A percentile compares a stretch with the other conserved stretches of the same genome.
Conservation (phyloP, 2,888 invertebrate species). For the Acronicta aceris region DNA sequence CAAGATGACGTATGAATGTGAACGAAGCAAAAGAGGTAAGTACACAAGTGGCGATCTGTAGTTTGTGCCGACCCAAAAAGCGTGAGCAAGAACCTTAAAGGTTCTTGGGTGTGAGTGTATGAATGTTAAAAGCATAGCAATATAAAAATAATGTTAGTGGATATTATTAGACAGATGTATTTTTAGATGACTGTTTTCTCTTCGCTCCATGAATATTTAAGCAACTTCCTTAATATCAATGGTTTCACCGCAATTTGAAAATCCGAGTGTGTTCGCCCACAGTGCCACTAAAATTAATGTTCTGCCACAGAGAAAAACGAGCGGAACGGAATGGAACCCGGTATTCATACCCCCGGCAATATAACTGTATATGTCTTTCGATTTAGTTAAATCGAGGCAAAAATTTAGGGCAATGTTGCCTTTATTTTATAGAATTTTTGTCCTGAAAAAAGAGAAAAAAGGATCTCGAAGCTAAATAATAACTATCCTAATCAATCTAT, state of each 20-base stretch:
- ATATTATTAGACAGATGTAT: slow-evolving; percentile 13
- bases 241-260: slow-evolving; percentile 83
- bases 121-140: too few relatives aligned
- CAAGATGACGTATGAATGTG: too few relatives aligned
- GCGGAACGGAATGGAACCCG: slow-evolving; percentile 69
- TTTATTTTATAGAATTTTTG: neutral
- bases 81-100: too few relatives aligned
- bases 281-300: slow-evolving; percentile 88
- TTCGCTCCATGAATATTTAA: slow-evolving; percentile 66
- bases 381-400: slow-evolving; percentile 71
- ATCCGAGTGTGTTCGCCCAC: slow-evolving; percentile 77
- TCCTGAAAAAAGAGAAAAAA: too few relatives aligned
- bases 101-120: too few relatives aligned
- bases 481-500: too few relatives aligned
- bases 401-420: slow-evolving; percentile 24
- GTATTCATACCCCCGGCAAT: slow-evolving; percentile 67
- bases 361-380: slow-evolving; percentile 53
- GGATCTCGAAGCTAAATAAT: too few relatives aligned
- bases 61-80: too few relatives aligned
- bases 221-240: slow-evolving; percentile 71
- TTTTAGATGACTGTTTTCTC: slow-evolving; percentile 35
- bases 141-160: too few relatives aligned
- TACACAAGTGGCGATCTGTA: too few relatives aligned
- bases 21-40: too few relatives aligned
- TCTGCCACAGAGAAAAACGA: slow-evolving; percentile 88